Conservation (phyloP, 1,140 invertebrate species). For the Drosophila bifasciata region DNA sequence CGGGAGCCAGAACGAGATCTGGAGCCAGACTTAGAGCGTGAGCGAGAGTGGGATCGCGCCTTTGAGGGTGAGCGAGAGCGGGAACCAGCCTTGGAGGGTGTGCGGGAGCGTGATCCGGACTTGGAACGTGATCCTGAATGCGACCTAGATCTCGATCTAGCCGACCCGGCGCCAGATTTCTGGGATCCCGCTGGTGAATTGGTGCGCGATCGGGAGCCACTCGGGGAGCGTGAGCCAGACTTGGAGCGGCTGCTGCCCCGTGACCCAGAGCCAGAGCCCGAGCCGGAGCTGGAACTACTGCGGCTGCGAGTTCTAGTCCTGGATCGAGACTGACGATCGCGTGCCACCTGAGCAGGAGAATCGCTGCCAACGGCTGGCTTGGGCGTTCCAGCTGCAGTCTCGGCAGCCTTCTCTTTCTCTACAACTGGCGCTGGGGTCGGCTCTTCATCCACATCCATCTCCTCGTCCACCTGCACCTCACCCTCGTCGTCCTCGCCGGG, state of each 20-base stretch:
- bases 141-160: slow-evolving; percentile 56
- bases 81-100: slow-evolving; percentile 46
- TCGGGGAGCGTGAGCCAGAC: slow-evolving; percentile 81
- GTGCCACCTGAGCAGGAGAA: slow-evolving; percentile 83
- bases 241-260: slow-evolving; percentile 65
- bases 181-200: slow-evolving; percentile 61
- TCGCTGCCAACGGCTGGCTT: slow-evolving; percentile 76
- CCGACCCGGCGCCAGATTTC: slow-evolving; percentile 82
- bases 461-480: slow-evolving; percentile 86
- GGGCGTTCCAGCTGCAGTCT: slow-evolving; percentile 39
- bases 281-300: slow-evolving; percentile 62
- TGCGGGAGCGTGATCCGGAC: slow-evolving; percentile 53
- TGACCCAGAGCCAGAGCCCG: slow-evolving; percentile 78
- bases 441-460: slow-evolving; percentile 90
- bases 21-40: slow-evolving; percentile 46
- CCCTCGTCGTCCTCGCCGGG: slow-evolving; percentile 92
- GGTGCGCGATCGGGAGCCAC: slow-evolving; percentile 71
- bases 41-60: slow-evolving; percentile 61
- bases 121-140: slow-evolving; percentile 56
- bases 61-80: slow-evolving; percentile 67
- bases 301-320: slow-evolving; percentile 67
- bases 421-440: slow-evolving; percentile 79
- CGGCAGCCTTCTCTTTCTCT: slow-evolving; percentile 75
- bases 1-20: slow-evolving; percentile 59
- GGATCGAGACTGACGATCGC: slow-evolving; percentile 77